Base-by-base conservation (phyloP, 2,888 invertebrate species). In the Amblyjoppa proteus region DNA sequence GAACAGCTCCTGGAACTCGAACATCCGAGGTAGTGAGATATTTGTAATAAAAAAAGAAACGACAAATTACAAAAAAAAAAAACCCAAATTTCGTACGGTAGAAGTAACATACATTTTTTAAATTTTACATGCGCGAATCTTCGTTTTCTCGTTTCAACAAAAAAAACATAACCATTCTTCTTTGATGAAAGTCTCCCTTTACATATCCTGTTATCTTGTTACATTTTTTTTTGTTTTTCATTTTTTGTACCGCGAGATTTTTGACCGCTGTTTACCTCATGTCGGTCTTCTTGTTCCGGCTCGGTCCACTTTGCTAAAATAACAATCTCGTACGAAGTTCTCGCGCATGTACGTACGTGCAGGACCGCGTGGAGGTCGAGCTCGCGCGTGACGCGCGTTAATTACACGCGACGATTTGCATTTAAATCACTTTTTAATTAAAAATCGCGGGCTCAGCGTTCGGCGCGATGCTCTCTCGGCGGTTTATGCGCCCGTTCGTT, bases 361-460 rank as follows among this genome's bases (percentile, higher is more conserved):
- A 80, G 34, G 71, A 80, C 45, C 70, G 81, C 71, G 20, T 81
- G 78, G 69, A 84, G 70, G n/a, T 45, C 34, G 84, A 86, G 83
- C 85, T 88, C 87, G 88, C 80, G 87, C 86, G 89, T 88, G 89
- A 90, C 88, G 87, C 86, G 84, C 87, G 89, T 89, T 91, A 90
- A 91, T 91, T 89, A 90, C 89, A 83, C 85, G 83, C 87, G 80
- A 89, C 86, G 88, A 92, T 92, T 92, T 91, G 91, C 92, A 92
- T 92, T 89, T 90, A 90, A 92, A 92, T 91, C 85, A 89, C 88
- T 90, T 91, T 92, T 89, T 92, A 91, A 92, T 92, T 91, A 88
- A 89, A 87, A 91, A 90, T 90, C 88, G 81, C 84, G 87, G 34
- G 61, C 81, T 87, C 49, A 61, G 16, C 64, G 13, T 34, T 64